These are phyloP conservation scores for Liolophura sinensis DNA, from an alignment of 1,140 invertebrate species.

Conservation along the genomic window DNA sequence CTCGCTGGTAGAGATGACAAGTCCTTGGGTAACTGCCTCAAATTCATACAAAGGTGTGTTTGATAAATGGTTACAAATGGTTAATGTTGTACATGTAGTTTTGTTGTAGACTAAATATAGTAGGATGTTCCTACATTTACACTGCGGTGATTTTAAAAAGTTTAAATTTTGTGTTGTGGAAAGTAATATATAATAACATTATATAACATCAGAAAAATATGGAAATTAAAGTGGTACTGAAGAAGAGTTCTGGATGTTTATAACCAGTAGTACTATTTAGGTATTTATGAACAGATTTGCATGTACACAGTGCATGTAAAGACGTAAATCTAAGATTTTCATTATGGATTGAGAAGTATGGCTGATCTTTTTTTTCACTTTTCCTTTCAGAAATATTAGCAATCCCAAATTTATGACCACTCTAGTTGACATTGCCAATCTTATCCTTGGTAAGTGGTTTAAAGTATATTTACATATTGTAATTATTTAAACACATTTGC, in stretches of 20 bases:
- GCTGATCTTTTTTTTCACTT: slow-evolving; percentile 2
- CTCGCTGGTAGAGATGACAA: slow-evolving; percentile 71
- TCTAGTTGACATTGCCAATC: slow-evolving; percentile 73
- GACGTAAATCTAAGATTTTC: neutral
- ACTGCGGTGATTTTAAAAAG: neutral
- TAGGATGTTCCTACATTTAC: neutral
- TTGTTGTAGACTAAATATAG: neutral
- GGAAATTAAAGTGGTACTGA: neutral
- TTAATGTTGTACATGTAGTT: neutral
- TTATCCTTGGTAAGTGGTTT: slow-evolving; percentile 67
- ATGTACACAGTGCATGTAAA: neutral
- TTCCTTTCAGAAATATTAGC: slow-evolving; percentile 69
- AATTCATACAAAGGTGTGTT: slow-evolving; percentile 67
- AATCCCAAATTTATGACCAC: slow-evolving; percentile 74
- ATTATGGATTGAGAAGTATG: neutral
- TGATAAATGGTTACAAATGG: neutral
- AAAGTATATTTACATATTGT: slow-evolving; percentile 3
- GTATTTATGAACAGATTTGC: neutral
- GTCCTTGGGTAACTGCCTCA: slow-evolving; percentile 69
- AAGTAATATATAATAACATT: no score
- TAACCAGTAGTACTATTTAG: neutral
- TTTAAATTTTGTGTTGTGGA: neutral
- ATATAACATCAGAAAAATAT: neutral
- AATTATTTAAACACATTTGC: neutral
- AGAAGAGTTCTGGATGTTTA: neutral